Percentiles rank a stretch among this genome's conserved stretches.
These are phyloP conservation scores for Turdus rufiventris DNA, from an alignment of 2,113 vertebrate species.

Conservation along the genomic window DNA sequence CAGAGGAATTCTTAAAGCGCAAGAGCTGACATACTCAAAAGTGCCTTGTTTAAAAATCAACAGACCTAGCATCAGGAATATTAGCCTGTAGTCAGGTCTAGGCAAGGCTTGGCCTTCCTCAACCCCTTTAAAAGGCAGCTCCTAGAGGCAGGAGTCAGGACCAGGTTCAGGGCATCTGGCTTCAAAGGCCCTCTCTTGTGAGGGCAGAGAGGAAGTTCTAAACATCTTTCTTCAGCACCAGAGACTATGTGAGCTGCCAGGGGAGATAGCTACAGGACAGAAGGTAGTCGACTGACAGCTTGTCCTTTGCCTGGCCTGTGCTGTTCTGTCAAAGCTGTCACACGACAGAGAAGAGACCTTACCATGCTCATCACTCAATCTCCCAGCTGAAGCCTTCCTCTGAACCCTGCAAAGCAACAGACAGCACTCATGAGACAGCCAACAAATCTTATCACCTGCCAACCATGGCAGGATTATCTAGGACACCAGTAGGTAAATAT, in stretches of 20 bases:
- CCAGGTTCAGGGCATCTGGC: not conserved
- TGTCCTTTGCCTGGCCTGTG: not conserved
- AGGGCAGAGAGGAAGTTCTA: not conserved
- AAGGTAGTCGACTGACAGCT: not conserved
- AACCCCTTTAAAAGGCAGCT: not conserved
- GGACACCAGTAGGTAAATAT: not conserved
- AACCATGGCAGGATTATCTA: not conserved
- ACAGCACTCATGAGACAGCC: not conserved
- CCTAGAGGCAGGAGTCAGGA: not conserved
- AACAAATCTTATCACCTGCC: not conserved
- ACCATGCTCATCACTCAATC: conserved; percentile 69
- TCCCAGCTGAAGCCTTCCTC: conserved; percentile 57
- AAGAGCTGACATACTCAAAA: not conserved
- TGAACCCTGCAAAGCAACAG: conserved; percentile 66
- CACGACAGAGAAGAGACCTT: not conserved
- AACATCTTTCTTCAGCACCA: not conserved
- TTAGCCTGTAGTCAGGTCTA: not conserved
- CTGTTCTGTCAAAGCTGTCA: not conserved
- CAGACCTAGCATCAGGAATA: not conserved
- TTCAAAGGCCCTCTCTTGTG: not conserved
- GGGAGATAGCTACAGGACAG: not conserved
- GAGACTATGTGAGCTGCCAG: not conserved
- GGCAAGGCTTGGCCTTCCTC: not conserved
- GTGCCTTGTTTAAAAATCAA: not conserved
- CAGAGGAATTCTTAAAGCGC: not conserved